phyloP scores from a whole-genome alignment of 2,113 vertebrate genomes.

The Perccottus glenii region DNA sequence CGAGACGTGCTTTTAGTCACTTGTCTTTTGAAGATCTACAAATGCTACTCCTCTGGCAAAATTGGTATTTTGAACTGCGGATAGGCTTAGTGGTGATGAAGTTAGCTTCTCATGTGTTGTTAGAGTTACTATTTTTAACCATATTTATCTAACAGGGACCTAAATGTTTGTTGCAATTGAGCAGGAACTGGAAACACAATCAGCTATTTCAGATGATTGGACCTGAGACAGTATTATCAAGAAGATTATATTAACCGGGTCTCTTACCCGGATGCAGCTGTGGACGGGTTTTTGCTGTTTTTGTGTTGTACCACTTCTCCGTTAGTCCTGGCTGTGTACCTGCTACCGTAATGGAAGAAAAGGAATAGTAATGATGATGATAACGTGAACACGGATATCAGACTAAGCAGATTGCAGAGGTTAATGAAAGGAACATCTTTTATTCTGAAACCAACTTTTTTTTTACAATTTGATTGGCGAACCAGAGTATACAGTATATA shows the following conservation, averaged over 20 bases:
- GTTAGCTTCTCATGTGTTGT: slow-evolving; percentile 20
- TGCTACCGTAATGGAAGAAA: slow-evolving; percentile 22
- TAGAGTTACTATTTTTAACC: slow-evolving; percentile 2
- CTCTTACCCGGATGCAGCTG: slow-evolving; percentile 39
- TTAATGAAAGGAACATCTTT: slow-evolving; percentile 52
- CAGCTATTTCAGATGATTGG: slow-evolving; percentile 46
- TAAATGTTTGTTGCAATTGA: slow-evolving; percentile 79
- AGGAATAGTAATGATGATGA: slow-evolving; percentile 41
- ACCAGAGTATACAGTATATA: not conserved
- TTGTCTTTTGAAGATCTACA: slow-evolving; percentile 34
- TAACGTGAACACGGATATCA: slow-evolving; percentile 28
- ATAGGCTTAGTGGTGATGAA: slow-evolving; percentile 31
- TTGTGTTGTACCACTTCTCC: slow-evolving; percentile 28
- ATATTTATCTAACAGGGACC: slow-evolving; percentile 18
- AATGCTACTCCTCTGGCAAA: slow-evolving; percentile 39
- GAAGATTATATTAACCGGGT: slow-evolving; percentile 13
- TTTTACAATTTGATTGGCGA: not conserved
- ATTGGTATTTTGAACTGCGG: slow-evolving; percentile 39
- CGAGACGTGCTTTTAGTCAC: slow-evolving; percentile 56
- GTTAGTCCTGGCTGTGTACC: slow-evolving; percentile 8
- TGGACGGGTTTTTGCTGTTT: slow-evolving; percentile 31
- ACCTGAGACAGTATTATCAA: slow-evolving; percentile 42
- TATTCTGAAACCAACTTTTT: not conserved
- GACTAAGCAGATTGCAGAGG: slow-evolving; percentile 30
- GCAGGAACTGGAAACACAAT: slow-evolving; percentile 59